Percentiles rank a stretch among this genome's conserved stretches.
Evolutionary conservation across 2,888 invertebrate genomes (phyloP).

Genomic region (Synergus laeviventris): DNA sequence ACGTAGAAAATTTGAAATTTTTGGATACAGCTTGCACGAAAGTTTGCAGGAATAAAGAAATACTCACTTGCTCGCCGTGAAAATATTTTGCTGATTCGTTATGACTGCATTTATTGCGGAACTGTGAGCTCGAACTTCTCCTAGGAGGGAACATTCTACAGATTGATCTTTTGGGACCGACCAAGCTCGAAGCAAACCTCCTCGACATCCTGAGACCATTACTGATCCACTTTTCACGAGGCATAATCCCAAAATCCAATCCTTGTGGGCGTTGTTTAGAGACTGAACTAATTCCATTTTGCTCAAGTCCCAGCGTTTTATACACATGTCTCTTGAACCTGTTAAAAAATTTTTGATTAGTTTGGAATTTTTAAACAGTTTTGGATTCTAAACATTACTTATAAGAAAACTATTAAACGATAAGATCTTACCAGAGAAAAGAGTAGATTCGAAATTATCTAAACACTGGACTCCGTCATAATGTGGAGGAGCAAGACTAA

Average conservation of each 20-base stretch:
- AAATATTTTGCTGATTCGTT: constrained; percentile 82
- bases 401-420: neutral
- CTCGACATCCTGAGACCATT: constrained; percentile 86
- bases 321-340: constrained; percentile 88
- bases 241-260: constrained; percentile 89
- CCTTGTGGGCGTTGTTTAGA: constrained; percentile 90
- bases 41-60: constrained; percentile 32
- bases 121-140: constrained; percentile 83
- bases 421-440: constrained; percentile 82
- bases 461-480: constrained; percentile 93
- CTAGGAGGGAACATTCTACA: constrained; percentile 81
- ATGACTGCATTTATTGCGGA: constrained; percentile 84
- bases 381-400: neutral
- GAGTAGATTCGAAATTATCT: constrained; percentile 80
- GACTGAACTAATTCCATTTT: constrained; percentile 80
- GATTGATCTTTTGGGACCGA: constrained; percentile 76
- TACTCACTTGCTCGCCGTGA: constrained; percentile 90
- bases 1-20: constrained; percentile 19
- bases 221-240: constrained; percentile 78
- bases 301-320: constrained; percentile 89
- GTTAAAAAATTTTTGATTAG: neutral
- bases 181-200: constrained; percentile 88
- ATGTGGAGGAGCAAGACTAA: constrained; percentile 87
- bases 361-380: neutral
- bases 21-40: constrained; percentile 34